A percentile compares a stretch with the other conserved stretches of the same genome.
Conservation (phyloP, 2,888 invertebrate genomes). For the Liodrosophila aerea region DNA sequence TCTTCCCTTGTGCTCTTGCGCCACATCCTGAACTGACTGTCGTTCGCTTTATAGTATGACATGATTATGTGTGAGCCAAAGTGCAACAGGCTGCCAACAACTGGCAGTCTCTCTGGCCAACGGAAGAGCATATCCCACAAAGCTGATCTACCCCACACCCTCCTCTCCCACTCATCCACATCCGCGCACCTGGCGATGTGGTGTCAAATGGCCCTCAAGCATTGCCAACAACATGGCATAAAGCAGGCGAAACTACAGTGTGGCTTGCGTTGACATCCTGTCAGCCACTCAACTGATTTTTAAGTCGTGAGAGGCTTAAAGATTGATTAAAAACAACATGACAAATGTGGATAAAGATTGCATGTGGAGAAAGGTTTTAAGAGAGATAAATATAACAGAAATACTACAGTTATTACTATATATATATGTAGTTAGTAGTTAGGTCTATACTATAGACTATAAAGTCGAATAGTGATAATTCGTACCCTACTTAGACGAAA, state of each 20-base stretch:
- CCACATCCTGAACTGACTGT: constrained; percentile 44
- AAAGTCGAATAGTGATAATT: too few relatives aligned
- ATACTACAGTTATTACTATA: too few relatives aligned
- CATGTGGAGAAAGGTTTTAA: too few relatives aligned
- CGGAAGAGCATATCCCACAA: constrained; percentile 10
- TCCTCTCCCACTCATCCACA: neutral
- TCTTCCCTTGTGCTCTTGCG: neutral
- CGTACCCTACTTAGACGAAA: too few relatives aligned
- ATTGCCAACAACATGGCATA: constrained; percentile 12
- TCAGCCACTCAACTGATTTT: constrained; percentile 30
- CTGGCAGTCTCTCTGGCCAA: constrained; percentile 9
- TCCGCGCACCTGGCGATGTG: constrained; percentile 28
- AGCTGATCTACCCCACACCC: neutral
- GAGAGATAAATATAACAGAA: too few relatives aligned
- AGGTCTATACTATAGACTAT: too few relatives aligned
- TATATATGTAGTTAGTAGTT: too few relatives aligned
- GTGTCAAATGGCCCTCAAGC: constrained; percentile 52
- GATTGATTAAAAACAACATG: constrained; percentile 2
- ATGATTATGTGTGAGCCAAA: constrained; percentile 78
- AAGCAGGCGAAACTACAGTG: constrained; percentile 35
- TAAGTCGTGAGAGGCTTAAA: constrained; percentile 7
- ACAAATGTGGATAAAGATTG: too few relatives aligned
- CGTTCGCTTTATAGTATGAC: constrained; percentile 70
- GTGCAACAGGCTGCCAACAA: constrained; percentile 67
- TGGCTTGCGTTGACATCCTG: constrained; percentile 52